Evolutionary conservation across 2,888 invertebrate genomes (phyloP).

Genomic region (Noctua pronuba): DNA sequence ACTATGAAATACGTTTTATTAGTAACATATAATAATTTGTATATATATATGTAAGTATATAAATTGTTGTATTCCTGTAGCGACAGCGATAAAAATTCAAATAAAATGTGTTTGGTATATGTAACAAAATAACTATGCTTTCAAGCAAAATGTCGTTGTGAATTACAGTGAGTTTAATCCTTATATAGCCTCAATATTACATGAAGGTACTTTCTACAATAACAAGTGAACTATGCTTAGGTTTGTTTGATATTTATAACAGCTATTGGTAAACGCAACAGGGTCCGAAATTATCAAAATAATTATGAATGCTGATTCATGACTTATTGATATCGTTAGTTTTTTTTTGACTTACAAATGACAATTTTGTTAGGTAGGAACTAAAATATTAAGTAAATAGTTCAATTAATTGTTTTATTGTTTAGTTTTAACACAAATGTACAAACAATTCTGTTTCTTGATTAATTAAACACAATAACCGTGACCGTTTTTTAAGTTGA

Average conservation of each 20-base stretch:
- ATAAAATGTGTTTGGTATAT: background rate
- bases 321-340: background rate
- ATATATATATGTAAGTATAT: no score
- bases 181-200: background rate
- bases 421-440: no score
- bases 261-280: background rate
- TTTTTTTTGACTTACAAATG: background rate
- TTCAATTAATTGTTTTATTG: background rate
- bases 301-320: background rate
- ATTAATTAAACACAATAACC: no score
- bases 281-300: background rate
- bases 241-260: background rate
- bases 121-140: background rate
- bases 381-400: background rate
- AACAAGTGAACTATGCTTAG: background rate
- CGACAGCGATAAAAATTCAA: background rate
- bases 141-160: background rate
- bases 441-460: no score
- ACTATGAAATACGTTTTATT: conserved; percentile 15
- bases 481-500: no score
- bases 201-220: background rate
- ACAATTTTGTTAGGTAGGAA: background rate
- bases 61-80: background rate
- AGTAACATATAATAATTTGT: background rate
- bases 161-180: background rate